phyloP scores from a whole-genome alignment of 2,797 vertebrate species.

The Pelodytes ibericus region DNA sequence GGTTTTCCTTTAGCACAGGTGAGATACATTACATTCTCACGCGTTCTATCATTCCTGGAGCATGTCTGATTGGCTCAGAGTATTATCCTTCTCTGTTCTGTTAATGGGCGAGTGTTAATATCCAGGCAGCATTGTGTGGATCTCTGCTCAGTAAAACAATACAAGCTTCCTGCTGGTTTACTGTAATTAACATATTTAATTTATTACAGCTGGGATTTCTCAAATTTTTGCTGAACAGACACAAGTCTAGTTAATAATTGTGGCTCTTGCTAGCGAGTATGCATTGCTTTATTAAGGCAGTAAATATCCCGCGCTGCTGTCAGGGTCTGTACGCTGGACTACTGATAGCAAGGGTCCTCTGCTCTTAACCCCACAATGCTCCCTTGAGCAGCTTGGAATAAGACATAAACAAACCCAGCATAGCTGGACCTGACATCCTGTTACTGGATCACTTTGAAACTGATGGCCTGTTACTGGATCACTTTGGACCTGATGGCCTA shows the following conservation, averaged over 20 bases:
- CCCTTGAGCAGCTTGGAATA: not conserved
- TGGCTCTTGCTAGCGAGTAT: not conserved
- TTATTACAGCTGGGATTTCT: not conserved
- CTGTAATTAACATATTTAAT: not conserved
- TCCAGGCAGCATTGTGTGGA: not conserved
- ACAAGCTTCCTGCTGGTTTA: not conserved
- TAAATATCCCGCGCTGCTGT: not conserved
- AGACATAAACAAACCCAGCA: constrained; percentile 8
- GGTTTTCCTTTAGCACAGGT: too few species aligned
- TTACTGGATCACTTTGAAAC: not conserved
- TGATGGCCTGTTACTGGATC: not conserved
- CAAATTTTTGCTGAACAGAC: not conserved
- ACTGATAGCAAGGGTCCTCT: not conserved
- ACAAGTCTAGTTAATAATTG: not conserved
- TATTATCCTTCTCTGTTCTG: too few species aligned
- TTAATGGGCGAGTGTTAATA: too few species aligned
- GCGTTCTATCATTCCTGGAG: too few species aligned
- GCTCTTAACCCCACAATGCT: not conserved
- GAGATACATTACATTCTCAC: too few species aligned
- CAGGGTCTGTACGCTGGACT: not conserved
- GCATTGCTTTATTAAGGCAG: not conserved
- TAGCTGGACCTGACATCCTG: not conserved
- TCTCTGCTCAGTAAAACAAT: not conserved
- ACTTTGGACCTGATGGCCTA: too few species aligned
- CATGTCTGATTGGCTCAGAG: too few species aligned